A percentile compares a stretch with the other conserved stretches of the same genome.
These are phyloP conservation scores for Tipula confusa DNA, from an alignment of 2,888 invertebrate genomes.

Conservation along the genomic window DNA sequence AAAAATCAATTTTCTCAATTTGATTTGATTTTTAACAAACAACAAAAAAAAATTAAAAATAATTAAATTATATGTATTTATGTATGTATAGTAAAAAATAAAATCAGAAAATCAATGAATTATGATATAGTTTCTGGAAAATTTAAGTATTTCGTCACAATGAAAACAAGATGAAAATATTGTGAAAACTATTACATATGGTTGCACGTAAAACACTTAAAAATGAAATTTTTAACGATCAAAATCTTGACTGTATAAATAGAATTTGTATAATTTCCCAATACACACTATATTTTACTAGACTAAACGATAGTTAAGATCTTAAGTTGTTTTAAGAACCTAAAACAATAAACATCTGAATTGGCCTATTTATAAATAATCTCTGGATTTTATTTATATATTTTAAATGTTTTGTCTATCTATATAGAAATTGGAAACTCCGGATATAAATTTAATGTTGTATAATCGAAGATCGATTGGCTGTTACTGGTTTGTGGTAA, in stretches of 20 bases:
- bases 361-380: background rate
- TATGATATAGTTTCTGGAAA: background rate
- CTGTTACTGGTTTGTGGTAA: background rate
- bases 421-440: background rate
- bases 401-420: background rate
- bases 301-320: background rate
- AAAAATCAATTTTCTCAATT: background rate
- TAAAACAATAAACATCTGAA: background rate
- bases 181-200: background rate
- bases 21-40: constrained; percentile 25
- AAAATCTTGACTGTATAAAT: background rate
- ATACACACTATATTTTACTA: background rate
- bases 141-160: background rate
- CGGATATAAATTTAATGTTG: background rate
- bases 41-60: background rate
- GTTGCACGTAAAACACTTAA: background rate
- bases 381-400: background rate
- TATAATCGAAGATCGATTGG: background rate
- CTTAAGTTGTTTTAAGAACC: background rate
- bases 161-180: too few species aligned
- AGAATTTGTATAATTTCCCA: background rate
- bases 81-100: too few species aligned
- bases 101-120: background rate
- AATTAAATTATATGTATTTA: background rate
- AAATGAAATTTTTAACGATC: background rate